phyloP scores from a whole-genome alignment of 23 tunicate species.

The Corella eumyota region DNA sequence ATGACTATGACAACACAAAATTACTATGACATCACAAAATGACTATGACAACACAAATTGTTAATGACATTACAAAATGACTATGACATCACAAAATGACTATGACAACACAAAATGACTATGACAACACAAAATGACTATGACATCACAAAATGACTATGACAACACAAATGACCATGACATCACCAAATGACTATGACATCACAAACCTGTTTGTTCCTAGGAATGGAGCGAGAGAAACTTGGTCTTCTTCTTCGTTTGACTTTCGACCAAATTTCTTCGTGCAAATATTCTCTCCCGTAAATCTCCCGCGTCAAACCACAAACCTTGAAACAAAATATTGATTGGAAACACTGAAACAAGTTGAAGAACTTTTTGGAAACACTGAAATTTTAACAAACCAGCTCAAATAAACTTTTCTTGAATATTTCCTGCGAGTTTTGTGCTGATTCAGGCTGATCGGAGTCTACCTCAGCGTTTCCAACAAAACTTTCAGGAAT shows the following conservation, averaged over 20 bases:
- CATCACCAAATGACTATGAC: not conserved
- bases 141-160: too few species aligned
- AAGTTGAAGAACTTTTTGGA: too few species aligned
- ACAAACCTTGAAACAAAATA: constrained; percentile 15
- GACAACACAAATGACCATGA: not conserved
- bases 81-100: too few species aligned
- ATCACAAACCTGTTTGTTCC: constrained; percentile 36
- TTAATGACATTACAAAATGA: too few species aligned
- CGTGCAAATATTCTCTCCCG: not conserved
- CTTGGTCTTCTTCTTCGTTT: constrained; percentile 10
- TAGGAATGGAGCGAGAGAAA: constrained; percentile 25
- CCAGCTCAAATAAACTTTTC: constrained; percentile 27
- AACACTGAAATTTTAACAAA: too few species aligned
- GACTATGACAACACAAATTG: too few species aligned
- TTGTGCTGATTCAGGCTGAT: constrained; percentile 4
- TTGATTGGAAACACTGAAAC: too few species aligned
- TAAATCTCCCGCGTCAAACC: constrained; percentile 29
- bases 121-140: too few species aligned
- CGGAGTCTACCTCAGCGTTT: constrained; percentile 4
- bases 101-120: too few species aligned
- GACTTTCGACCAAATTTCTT: constrained; percentile 24
- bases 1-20: too few species aligned
- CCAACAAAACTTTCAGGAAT: constrained; percentile 3
- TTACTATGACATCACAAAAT: too few species aligned
- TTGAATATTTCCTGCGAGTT: constrained; percentile 23